phyloP scores from a whole-genome alignment of 2,888 invertebrate species.

The Eumerus sabulonum region DNA sequence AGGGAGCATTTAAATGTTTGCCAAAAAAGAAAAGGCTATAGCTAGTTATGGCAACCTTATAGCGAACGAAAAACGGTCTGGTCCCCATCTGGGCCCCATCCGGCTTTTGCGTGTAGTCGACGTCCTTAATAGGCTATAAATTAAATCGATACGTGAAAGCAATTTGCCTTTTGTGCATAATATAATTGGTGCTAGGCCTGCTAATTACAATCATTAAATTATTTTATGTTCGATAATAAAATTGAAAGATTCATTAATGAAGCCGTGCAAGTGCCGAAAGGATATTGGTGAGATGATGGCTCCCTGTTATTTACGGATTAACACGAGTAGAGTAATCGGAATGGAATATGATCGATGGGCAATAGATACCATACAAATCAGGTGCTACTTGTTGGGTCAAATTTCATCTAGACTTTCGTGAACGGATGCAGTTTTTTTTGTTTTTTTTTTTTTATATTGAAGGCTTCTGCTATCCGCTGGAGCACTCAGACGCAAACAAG shows the following conservation, averaged over 20 bases:
- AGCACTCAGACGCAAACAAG: no score
- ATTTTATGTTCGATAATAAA: constrained; percentile 66
- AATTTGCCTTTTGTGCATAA: constrained; percentile 65
- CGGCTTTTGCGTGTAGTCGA: no score
- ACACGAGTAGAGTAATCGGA: constrained; percentile 5
- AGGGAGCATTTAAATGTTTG: constrained; percentile 54
- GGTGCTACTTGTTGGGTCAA: neutral
- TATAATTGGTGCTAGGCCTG: constrained; percentile 62
- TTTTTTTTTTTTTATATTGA: no score
- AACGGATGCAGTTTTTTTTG: no score
- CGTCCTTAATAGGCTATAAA: constrained; percentile 61
- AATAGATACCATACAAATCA: no score
- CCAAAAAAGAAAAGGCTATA: constrained; percentile 22
- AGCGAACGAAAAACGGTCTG: no score
- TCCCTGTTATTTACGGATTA: constrained; percentile 17
- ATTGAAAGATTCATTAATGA: constrained; percentile 61
- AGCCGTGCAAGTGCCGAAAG: constrained; percentile 30
- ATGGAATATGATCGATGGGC: neutral
- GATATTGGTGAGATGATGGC: constrained; percentile 23
- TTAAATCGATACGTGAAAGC: constrained; percentile 67
- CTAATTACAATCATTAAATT: constrained; percentile 67
- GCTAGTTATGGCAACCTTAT: constrained; percentile 26
- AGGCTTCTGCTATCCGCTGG: no score
- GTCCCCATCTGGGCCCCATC: constrained; percentile 21
- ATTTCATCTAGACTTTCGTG: no score